These are phyloP conservation scores for Dipodomys ordii DNA, from an alignment of 2,113 vertebrate genomes.

Conservation along the genomic window DNA sequence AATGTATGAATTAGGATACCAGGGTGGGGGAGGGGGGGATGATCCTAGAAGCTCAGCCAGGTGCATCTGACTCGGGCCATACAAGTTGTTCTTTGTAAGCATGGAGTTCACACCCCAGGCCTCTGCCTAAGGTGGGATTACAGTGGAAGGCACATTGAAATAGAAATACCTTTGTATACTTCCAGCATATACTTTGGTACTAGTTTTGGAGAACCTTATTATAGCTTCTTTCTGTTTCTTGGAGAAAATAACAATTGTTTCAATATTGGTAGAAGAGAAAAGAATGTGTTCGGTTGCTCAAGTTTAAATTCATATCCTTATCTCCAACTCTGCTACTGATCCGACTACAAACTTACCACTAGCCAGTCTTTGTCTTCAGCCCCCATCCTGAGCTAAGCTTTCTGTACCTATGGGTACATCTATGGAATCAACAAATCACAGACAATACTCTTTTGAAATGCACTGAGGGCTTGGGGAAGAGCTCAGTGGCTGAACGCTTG, in stretches of 20 bases:
- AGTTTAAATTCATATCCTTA: not conserved
- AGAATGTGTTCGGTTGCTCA: not conserved
- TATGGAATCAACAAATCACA: not conserved
- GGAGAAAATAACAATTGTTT: not conserved
- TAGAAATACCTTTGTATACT: not conserved
- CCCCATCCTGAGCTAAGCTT: not conserved
- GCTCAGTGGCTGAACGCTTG: not conserved
- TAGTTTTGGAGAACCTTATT: not conserved
- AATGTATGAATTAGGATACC: not conserved
- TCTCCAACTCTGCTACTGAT: not conserved
- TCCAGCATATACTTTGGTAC: not conserved
- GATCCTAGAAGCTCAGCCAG: not conserved
- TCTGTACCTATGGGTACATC: not conserved
- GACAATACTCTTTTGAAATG: not conserved
- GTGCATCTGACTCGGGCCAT: not conserved
- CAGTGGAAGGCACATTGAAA: not conserved
- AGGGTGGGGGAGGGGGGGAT: not conserved
- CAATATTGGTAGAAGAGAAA: not conserved
- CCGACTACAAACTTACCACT: too few species aligned
- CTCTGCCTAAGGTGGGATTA: not conserved
- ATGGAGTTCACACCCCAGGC: not conserved
- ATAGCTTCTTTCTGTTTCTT: not conserved
- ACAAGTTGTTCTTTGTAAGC: not conserved
- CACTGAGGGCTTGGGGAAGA: not conserved
- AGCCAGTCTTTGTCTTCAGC: not conserved